Evolutionary conservation across 2,888 invertebrate genomes (phyloP), one percentile per base, ranked within the genome.

Genomic region (Andrena haemorrhoa): DNA sequence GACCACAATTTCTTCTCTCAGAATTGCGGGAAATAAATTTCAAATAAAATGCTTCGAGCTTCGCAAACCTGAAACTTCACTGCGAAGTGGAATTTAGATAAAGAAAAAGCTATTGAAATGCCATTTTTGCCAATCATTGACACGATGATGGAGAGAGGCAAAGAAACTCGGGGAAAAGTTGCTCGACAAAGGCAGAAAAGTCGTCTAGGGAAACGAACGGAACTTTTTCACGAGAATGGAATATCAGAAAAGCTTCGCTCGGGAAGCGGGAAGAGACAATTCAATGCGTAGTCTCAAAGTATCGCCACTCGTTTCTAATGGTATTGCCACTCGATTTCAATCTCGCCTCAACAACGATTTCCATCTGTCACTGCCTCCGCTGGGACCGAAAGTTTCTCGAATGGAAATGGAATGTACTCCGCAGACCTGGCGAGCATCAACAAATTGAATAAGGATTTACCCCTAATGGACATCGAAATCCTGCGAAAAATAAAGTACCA

Each of bases 251-350:
- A 73, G 51, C 26, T 61, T 66, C 23, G 31, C 8, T 51, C 47
- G 16, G 23, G 73, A 87, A 73, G 81, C 47, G 81, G 71, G 66
- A 72, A 73, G 69, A 64, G 75, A 86, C 79, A 72, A 87, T 86
- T 79, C 75, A 56, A 83, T 58, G 79, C 75, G 69, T 65, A 77
- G 75, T 75, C 76, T 69, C 77, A 26, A 79, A 85, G 88, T 79
- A 81, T 65, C 29, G 72, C 58, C 79, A 72, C 69, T 79, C 75
- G 63, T 70, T 65, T 85, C 86, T 87, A 88, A 87, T 88, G 84
- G 84, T 84, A 88, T 87, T 88, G 82, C 88, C 73, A 82, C 84
- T 88, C 88, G 88, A 86, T 87, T 81, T 79, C 88, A 88, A 87
- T 87, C 88, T 76, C 75, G 77, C 74, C 78, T 79, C 78, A 56